Conservation (phyloP, 2,888 invertebrate genomes). For the Tortricodes alternella region DNA sequence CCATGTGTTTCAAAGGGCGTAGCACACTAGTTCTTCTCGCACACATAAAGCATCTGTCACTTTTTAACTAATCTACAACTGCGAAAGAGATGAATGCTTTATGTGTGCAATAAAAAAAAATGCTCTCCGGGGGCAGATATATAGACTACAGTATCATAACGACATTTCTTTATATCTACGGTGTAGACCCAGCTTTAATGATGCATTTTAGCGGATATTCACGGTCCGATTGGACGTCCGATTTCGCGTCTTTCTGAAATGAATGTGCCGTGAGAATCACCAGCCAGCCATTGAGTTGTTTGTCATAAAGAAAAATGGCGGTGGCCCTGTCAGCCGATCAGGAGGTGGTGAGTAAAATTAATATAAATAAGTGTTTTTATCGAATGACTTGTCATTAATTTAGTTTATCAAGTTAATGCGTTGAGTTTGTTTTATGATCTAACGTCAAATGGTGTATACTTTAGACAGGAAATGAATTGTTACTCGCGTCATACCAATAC, state of each 20-base stretch:
- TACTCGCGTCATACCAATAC: constrained; percentile 57
- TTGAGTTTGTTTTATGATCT: not conserved
- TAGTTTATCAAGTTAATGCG: not conserved
- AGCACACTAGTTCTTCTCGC: too few species aligned
- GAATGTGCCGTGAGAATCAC: constrained; percentile 28
- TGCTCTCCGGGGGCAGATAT: too few species aligned
- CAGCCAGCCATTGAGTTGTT: constrained; percentile 37
- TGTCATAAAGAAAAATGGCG: constrained; percentile 79
- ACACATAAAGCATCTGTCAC: too few species aligned
- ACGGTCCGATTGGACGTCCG: too few species aligned
- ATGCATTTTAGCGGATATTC: too few species aligned
- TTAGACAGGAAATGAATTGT: constrained; percentile 39
- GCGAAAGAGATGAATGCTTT: too few species aligned
- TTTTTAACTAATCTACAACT: too few species aligned
- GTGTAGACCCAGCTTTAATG: too few species aligned
- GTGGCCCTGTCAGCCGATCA: constrained; percentile 89
- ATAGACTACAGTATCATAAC: too few species aligned
- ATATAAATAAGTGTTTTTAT: constrained; percentile 34
- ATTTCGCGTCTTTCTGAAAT: not conserved
- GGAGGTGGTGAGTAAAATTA: constrained; percentile 86
- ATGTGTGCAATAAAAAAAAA: too few species aligned
- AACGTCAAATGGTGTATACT: not conserved
- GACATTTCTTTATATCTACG: too few species aligned
- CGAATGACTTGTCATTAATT: not conserved
- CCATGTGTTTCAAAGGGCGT: too few species aligned